Evolutionary conservation across 2,888 invertebrate genomes (phyloP).

Genomic region (Xiphydria camelus): DNA sequence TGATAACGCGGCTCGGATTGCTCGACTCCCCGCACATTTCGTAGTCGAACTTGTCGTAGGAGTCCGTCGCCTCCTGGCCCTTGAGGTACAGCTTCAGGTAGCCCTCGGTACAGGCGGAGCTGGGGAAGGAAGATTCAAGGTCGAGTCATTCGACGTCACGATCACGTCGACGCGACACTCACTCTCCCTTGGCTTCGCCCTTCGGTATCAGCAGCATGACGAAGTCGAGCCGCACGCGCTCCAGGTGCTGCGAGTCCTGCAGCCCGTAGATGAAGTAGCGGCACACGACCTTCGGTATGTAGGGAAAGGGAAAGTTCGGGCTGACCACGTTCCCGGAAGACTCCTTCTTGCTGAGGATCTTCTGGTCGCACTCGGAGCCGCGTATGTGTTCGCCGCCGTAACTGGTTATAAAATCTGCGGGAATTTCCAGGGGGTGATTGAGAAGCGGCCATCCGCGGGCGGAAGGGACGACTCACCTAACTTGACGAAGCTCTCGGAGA

Average conservation of each 20-base stretch:
- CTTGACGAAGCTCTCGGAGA: slow-evolving; percentile 97
- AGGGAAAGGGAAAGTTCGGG: slow-evolving; percentile 94
- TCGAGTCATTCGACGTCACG: neutral
- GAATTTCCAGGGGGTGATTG: slow-evolving; percentile 16
- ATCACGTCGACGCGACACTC: slow-evolving; percentile 57
- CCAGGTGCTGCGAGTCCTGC: slow-evolving; percentile 95
- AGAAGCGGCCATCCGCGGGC: neutral
- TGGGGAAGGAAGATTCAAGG: slow-evolving; percentile 42
- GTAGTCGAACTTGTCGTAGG: slow-evolving; percentile 91
- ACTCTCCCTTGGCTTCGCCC: slow-evolving; percentile 79
- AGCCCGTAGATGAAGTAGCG: slow-evolving; percentile 98
- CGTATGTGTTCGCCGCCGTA: slow-evolving; percentile 93
- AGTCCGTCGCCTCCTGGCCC: slow-evolving; percentile 89
- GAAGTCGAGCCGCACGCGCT: slow-evolving; percentile 89
- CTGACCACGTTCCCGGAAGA: slow-evolving; percentile 92
- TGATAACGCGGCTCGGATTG: slow-evolving; percentile 79
- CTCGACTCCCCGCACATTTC: slow-evolving; percentile 84
- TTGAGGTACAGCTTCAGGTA: slow-evolving; percentile 89
- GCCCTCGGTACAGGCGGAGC: slow-evolving; percentile 78
- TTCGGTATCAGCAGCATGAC: slow-evolving; percentile 88
- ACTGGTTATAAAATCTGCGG: slow-evolving; percentile 86
- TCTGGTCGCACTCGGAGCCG: slow-evolving; percentile 98
- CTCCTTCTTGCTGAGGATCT: slow-evolving; percentile 91
- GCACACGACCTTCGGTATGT: slow-evolving; percentile 95
- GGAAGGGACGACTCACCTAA: slow-evolving; percentile 74